Conservation (phyloP, 2,797 vertebrate species). For the Galagoides demidoff region DNA sequence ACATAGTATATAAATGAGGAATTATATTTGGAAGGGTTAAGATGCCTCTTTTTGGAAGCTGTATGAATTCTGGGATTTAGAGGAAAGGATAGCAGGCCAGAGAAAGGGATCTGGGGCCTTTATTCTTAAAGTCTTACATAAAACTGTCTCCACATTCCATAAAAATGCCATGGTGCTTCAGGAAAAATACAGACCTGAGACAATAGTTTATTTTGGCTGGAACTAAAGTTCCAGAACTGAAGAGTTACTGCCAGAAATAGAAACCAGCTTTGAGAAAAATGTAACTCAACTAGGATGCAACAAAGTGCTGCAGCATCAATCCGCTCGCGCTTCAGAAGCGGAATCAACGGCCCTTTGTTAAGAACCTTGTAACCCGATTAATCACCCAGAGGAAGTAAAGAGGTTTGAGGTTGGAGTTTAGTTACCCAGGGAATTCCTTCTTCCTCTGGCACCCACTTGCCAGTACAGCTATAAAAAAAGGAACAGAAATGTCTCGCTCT, state of each 20-base stretch:
- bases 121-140: constrained; percentile 80
- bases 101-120: constrained; percentile 70
- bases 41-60: constrained; percentile 30
- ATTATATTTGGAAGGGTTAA: constrained; percentile 16
- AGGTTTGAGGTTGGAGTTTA: constrained; percentile 59
- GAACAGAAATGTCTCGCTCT: constrained; percentile 68
- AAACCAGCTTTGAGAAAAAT: constrained; percentile 74
- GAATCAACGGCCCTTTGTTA: constrained; percentile 78
- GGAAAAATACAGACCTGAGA: constrained; percentile 80
- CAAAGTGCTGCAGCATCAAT: constrained; percentile 29
- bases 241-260: constrained; percentile 78
- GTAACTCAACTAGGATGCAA: constrained; percentile 57
- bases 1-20: background rate
- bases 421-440: constrained; percentile 74
- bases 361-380: constrained; percentile 58
- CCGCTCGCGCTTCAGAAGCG: background rate
- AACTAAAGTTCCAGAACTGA: constrained; percentile 70
- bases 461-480: constrained; percentile 67
- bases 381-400: constrained; percentile 74
- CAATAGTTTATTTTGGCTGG: constrained; percentile 80
- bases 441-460: constrained; percentile 73
- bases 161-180: constrained; percentile 82
- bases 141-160: constrained; percentile 83
- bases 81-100: constrained; percentile 28
- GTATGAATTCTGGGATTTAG: background rate